phyloP scores from a whole-genome alignment of 2,113 vertebrate genomes.

The Anhinga rufa region DNA sequence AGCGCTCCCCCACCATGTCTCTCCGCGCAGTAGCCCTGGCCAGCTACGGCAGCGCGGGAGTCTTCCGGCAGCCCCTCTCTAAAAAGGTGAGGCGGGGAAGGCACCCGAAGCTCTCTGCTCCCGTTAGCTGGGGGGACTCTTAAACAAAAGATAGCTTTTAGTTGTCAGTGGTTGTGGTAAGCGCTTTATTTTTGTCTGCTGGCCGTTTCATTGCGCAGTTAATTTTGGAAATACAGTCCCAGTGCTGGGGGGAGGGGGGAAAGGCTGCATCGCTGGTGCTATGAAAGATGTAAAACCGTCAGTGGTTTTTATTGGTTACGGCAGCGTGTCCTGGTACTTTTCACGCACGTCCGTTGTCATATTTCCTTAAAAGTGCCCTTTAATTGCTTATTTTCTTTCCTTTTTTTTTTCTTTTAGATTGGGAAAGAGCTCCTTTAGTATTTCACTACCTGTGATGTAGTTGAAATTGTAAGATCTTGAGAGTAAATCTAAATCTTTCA shows the following conservation, averaged over 20 bases:
- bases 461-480: not conserved
- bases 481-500: not conserved
- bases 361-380: not conserved
- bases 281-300: not conserved
- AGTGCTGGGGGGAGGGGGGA: too few relatives aligned
- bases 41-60: not conserved
- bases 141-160: not conserved
- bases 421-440: too few relatives aligned
- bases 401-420: too few relatives aligned
- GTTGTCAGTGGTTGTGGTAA: not conserved
- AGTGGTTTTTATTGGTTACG: not conserved
- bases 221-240: not conserved
- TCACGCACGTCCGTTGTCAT: not conserved
- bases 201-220: not conserved
- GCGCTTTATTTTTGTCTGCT: not conserved
- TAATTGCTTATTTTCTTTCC: accelerated
- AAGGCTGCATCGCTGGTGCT: not conserved
- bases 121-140: not conserved
- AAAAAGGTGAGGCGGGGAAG: not conserved
- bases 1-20: not conserved
- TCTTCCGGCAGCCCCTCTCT: not conserved
- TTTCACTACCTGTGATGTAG: not conserved
- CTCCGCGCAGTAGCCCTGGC: not conserved
- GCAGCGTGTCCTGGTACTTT: not conserved
- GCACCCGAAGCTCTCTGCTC: not conserved